Evolutionary conservation across 2,888 invertebrate genomes (phyloP), one percentile per base, ranked within the genome.

Genomic region (Anaspis maculata): DNA sequence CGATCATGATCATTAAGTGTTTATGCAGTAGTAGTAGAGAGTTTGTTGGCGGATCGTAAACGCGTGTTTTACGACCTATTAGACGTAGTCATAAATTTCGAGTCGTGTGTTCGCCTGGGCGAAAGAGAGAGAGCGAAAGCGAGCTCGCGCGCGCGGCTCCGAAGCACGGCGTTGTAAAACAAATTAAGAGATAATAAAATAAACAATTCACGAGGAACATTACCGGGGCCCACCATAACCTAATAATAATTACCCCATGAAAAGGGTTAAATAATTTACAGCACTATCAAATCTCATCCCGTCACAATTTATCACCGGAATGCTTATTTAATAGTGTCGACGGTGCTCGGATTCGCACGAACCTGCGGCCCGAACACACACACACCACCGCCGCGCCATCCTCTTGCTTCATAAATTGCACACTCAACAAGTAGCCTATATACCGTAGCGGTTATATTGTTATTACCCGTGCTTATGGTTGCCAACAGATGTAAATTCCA

Each of bases 341-440:
- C 56, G 51, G 48, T 43, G 49, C 45, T 40, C 61, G 62, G 57
- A 54, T 57, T 51, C 51, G 52, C 56, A 60, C 62, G 62, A 60
- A 50, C 49, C n/a, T n/a, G 28, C 35, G 39, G 37, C 47, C 51
- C 56, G 58, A 56, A 50, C 49, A 51, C 56, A 59, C n/a, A n/a
- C n/a, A n/a, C n/a, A n/a, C n/a, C n/a, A n/a, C n/a, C n/a, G n/a
- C n/a, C n/a, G n/a, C n/a, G n/a, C n/a, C n/a, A n/a, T n/a, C n/a
- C 57, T 57, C 53, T 54, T 55, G 52, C 56, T 62, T 62, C 66
- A 67, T 67, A 67, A 67, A 67, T 67, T 64, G 59, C 56, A n/a
- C n/a, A 56, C 63, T 66, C 67, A 67, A 67, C 67, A 67, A 67
- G 67, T 67, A 64, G 66, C 61, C 64, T 61, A 65, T 65, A 64